Base-by-base conservation (phyloP, 2,888 invertebrate species). In the Linyphia triangularis region DNA sequence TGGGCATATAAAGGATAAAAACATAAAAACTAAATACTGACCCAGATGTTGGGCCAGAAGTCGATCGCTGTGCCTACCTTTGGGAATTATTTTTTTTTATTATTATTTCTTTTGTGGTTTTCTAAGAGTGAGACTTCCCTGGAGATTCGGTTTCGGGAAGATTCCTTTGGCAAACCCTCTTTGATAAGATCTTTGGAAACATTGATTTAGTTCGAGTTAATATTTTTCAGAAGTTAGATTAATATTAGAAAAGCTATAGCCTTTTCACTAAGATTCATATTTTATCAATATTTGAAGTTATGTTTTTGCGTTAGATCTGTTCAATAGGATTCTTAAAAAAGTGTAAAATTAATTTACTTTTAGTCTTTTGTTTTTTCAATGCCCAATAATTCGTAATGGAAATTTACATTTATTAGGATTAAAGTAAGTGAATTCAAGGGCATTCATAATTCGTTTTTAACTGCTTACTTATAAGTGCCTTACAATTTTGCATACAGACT, bases 171-270 rank as follows among this genome's bases (percentile, higher is more conserved):
- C 57, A 30, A 43, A 73, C 51, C 73, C 57, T 57, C 30, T 73
- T 57, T 37, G 75, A 77, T 77, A 77, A 59, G 75, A 77, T 77
- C 75, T 77, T 77, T 33, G 33, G 37, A 33, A 51, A 77, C 75
- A 77, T 77, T 77, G 75, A 77, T 77, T 61, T 33, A 24, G 61
- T 77, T 61, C 24, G 57, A 61, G 61, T 57, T 61, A 37, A 61
- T 77, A 59, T 77, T 77, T 77, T 77, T 67, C 30, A 67, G 67
- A n/a, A 9, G 43, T 43, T 16, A 16, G 51, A 51, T 51, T 51
- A 51, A 51, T 51, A 51, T 51, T 51, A 51, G 51, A n/a, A 51
- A n/a, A 51, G 3, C 40, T 40, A 13, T 40, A n/a, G n/a, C 16
- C 40, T 9, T 51, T 51, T n/a, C n/a, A n/a, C 51, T n/a, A 51